Percentiles rank a stretch among this genome's conserved stretches.
These are phyloP conservation scores for Hoplodrina blanda DNA, from an alignment of 2,888 invertebrate genomes.

Conservation along the genomic window DNA sequence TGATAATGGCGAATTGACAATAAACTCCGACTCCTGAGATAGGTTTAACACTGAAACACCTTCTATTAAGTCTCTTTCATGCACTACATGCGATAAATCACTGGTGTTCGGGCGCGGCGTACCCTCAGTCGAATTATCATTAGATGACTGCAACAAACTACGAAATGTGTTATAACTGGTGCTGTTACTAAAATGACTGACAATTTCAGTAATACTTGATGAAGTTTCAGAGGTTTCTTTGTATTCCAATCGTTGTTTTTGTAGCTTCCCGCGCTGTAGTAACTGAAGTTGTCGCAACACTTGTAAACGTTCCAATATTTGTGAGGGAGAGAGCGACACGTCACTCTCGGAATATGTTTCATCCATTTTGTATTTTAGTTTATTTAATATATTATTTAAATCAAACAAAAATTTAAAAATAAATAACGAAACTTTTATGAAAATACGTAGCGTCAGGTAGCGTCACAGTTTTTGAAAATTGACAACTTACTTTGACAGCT, in stretches of 20 bases:
- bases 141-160: slow-evolving; percentile 80
- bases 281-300: slow-evolving; percentile 83
- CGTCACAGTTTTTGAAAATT: slow-evolving; percentile 45
- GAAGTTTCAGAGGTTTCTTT: slow-evolving; percentile 80
- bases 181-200: slow-evolving; percentile 85
- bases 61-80: slow-evolving; percentile 82
- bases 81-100: slow-evolving; percentile 71
- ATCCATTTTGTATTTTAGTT: slow-evolving; percentile 80
- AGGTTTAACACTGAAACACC: slow-evolving; percentile 85
- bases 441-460: slow-evolving; percentile 23
- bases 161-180: slow-evolving; percentile 87
- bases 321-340: slow-evolving; percentile 83
- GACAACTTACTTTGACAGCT: slow-evolving; percentile 29
- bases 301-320: slow-evolving; percentile 85
- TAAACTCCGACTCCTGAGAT: slow-evolving; percentile 84
- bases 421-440: slow-evolving; percentile 17
- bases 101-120: slow-evolving; percentile 67
- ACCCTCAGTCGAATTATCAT: slow-evolving; percentile 69
- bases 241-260: slow-evolving; percentile 82
- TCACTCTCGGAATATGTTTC: slow-evolving; percentile 83
- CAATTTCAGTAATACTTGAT: slow-evolving; percentile 82
- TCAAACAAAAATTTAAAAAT: background rate
- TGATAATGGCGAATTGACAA: slow-evolving; percentile 74
- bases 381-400: slow-evolving; percentile 2
- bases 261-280: slow-evolving; percentile 85